Base-by-base conservation (phyloP, 2,888 invertebrate genomes). In the Tortricodes alternella region DNA sequence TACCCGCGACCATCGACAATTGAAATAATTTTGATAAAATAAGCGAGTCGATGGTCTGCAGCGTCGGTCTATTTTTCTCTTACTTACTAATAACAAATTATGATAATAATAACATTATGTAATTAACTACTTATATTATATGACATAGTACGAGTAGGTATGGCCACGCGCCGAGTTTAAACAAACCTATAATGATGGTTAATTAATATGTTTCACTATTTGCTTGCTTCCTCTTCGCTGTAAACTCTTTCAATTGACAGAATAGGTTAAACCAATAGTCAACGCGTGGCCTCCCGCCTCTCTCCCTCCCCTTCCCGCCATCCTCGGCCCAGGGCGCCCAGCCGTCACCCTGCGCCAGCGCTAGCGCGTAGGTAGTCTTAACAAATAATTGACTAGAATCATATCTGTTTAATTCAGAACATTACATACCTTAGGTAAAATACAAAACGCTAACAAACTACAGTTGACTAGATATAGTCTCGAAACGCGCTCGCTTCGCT, bases 281-380 rank as follows among this genome's bases (percentile, higher is more conserved):
- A 18, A 4, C 38, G 16, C 18, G 23, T 29, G 27, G 15, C 38
- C 53, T 13, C 19, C 35, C 19, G 19, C 1, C 11, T 11, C 38
- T 11, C 21, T 1, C 38, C 19, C 11, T 19, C 21, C 19, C 11
- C 11, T 1, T 6, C 29, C 46, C 11, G 37, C 15, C 9, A 1
- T 13, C 6, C 1, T 7, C 19, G 37, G 8, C 44, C 37, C 27
- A 37, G 46, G 37, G 46, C 32, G 46, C 53, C 53, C 53, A 53
- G 53, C 53, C 53, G 39, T 18, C 46, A 9, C 46, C 29, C 53
- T 18, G 29, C 32, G 23, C 44, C 19, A 2, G 11, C 19, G 5
- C 6, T 9, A 9, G 15, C n/a, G 8, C 8, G 16, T 2, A 1
- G 24, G n/a, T 16, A 15, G 29, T 23, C 1, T 29, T 11, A 13